Evolutionary conservation across 1,140 invertebrate species (phyloP).

Genomic region (Tyrophagus putrescentiae): DNA sequence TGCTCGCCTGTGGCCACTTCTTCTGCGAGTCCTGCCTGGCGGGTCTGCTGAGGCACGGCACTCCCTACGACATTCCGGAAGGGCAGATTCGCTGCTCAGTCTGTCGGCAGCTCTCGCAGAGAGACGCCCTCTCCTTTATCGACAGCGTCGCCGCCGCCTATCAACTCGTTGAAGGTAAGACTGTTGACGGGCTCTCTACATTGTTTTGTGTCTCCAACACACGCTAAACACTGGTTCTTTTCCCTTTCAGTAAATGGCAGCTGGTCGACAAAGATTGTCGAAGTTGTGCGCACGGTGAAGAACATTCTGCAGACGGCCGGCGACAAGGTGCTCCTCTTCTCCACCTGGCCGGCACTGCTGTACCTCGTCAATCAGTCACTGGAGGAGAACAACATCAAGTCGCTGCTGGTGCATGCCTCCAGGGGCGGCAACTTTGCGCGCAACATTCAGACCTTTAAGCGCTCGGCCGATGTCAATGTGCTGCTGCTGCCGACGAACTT

Average conservation of each 20-base stretch:
- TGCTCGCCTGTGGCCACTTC: conserved; percentile 51
- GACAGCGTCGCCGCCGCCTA: too few relatives aligned
- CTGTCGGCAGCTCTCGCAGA: not conserved
- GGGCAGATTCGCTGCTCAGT: not conserved
- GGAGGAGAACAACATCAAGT: conserved; percentile 44
- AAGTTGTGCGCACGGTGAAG: conserved; percentile 45
- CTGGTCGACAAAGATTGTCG: conserved; percentile 55
- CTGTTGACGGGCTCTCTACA: too few relatives aligned
- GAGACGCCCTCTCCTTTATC: conserved; percentile 46
- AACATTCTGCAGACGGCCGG: conserved; percentile 42
- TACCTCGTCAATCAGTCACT: conserved; percentile 45
- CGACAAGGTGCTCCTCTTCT: conserved; percentile 57
- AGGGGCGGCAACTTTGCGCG: conserved; percentile 30
- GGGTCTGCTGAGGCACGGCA: conserved; percentile 33
- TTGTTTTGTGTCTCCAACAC: too few relatives aligned
- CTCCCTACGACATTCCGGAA: conserved; percentile 22
- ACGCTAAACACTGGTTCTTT: conserved; percentile 39
- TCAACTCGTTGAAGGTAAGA: too few relatives aligned
- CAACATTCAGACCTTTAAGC: conserved; percentile 33
- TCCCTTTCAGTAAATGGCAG: conserved; percentile 37
- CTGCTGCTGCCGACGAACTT: conserved; percentile 50
- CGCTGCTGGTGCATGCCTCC: not conserved
- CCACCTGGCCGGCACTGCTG: conserved; percentile 50
- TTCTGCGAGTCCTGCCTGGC: conserved; percentile 48
- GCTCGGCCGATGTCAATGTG: conserved; percentile 34